Percentiles rank a stretch among this genome's conserved stretches.
phyloP scores from a whole-genome alignment of 1,140 invertebrate species.

The Ruditapes philippinarum region DNA sequence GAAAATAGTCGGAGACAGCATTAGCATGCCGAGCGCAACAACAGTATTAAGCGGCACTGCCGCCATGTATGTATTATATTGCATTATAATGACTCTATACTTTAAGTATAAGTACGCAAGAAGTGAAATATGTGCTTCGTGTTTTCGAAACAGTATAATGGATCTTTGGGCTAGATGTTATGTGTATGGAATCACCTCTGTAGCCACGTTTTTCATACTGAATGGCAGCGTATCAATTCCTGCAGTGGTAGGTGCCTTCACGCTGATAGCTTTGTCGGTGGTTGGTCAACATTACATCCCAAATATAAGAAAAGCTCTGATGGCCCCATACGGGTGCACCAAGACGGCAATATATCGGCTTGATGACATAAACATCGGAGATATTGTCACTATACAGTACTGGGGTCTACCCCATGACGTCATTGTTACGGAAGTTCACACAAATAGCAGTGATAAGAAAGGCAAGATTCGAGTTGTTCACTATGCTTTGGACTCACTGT shows the following conservation, averaged over 20 bases:
- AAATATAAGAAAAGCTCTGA: not conserved
- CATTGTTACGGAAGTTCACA: not conserved
- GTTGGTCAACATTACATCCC: constrained; percentile 7
- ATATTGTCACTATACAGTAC: not conserved
- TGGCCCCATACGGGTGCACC: not conserved
- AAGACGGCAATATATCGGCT: not conserved
- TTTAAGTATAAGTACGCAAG: not conserved
- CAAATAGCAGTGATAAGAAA: not conserved
- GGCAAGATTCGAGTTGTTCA: not conserved
- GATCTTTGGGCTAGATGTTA: constrained; percentile 40
- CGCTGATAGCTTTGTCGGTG: not conserved
- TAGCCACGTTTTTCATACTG: not conserved
- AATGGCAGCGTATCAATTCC: not conserved
- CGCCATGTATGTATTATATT: constrained; percentile 29
- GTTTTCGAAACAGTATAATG: not conserved
- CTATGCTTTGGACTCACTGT: not conserved
- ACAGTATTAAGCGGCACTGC: not conserved
- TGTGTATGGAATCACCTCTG: constrained; percentile 12
- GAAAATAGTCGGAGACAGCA: not conserved
- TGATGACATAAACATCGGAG: not conserved
- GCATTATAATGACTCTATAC: constrained; percentile 15
- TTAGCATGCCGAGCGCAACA: not conserved
- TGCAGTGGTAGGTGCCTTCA: not conserved
- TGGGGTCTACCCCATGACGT: not conserved
- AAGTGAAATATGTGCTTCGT: constrained; percentile 5